These are phyloP conservation scores for Ceramica pisi DNA, from an alignment of 2,888 invertebrate genomes.

Conservation along the genomic window DNA sequence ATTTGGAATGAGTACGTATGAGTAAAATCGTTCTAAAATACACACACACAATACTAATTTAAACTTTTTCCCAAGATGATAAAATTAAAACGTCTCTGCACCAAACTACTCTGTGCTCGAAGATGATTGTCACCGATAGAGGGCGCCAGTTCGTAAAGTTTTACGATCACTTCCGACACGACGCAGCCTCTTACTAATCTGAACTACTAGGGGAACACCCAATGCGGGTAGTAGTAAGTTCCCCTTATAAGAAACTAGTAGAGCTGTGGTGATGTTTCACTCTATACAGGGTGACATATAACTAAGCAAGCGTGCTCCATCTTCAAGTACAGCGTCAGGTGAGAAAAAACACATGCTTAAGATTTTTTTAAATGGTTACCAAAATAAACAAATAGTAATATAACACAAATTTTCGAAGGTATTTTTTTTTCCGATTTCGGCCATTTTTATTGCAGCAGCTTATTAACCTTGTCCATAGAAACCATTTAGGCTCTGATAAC, in stretches of 20 bases:
- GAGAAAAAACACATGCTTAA: too few species aligned
- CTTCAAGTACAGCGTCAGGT: too few species aligned
- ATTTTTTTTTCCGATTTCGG: too few species aligned
- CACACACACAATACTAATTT: too few species aligned
- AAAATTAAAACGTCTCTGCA: conserved; percentile 1
- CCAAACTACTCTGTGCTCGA: conserved; percentile 69
- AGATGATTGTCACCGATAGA: conserved; percentile 89
- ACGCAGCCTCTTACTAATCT: conserved; percentile 67
- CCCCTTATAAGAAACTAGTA: conserved; percentile 38
- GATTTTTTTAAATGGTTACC: too few species aligned
- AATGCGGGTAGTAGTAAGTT: conserved; percentile 48
- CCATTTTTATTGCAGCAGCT: too few species aligned
- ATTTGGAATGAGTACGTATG: background rate
- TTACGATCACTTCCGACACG: conserved; percentile 88
- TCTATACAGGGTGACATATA: conserved; percentile 1
- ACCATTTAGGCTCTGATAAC: too few species aligned
- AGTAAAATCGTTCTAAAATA: background rate
- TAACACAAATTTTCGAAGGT: too few species aligned
- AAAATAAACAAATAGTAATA: too few species aligned
- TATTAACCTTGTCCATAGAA: too few species aligned
- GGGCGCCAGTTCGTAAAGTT: conserved; percentile 90
- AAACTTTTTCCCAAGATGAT: background rate
- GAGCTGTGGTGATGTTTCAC: conserved; percentile 58
- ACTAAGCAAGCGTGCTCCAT: too few species aligned
- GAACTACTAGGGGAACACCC: conserved; percentile 60